Evolutionary conservation across 2,113 vertebrate genomes (phyloP), one percentile per base, ranked within the genome.

Genomic region (Pteruthius melanotis): DNA sequence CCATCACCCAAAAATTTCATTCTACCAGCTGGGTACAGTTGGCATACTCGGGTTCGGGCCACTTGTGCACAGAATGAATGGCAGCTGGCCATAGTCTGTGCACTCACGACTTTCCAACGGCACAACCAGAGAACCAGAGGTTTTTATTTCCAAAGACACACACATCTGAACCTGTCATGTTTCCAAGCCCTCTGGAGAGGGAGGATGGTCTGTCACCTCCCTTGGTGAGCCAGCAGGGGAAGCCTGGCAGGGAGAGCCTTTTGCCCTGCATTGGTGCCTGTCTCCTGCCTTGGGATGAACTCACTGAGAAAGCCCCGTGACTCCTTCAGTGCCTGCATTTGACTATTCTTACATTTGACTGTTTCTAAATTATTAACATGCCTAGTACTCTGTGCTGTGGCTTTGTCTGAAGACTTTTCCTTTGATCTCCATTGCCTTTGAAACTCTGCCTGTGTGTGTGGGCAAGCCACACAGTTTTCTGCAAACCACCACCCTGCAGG

Each of bases 141-240:
- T 3, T 70, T 94, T 66, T 44, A 24, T 87, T 74, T 45, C 63
- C 64, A 64, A 42, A 69, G 68, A 50, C 2, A 3, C 40, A 14
- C n/a, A 53, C 14, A 33, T 7, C n/a, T 1, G 0, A 56, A 31
- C 0, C 0, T 0, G 0, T 20, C 37, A 21, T 16, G 9, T 31
- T 72, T 78, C 65, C 74, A 71, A 39, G 52, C n/a, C 40, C 49
- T 53, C 33, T 0, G 0, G 35, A 71, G 39, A 70, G 30, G 68
- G 31, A 57, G 26, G 11, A 54, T 7, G 0, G 0, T 28, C 65
- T 8, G 1, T 13, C 44, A 23, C 13, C 26, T 90, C 42, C 52
- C 42, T n/a, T 15, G 56, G 50, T 1, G 11, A 87, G 50, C 18
- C 44, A 63, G n/a, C 15, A 74, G 53, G 18, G 75, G 63, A 78